Percentiles rank a stretch among this genome's conserved stretches.
phyloP scores from a whole-genome alignment of 2,888 invertebrate species.

The Nephrotoma guestfalica region DNA sequence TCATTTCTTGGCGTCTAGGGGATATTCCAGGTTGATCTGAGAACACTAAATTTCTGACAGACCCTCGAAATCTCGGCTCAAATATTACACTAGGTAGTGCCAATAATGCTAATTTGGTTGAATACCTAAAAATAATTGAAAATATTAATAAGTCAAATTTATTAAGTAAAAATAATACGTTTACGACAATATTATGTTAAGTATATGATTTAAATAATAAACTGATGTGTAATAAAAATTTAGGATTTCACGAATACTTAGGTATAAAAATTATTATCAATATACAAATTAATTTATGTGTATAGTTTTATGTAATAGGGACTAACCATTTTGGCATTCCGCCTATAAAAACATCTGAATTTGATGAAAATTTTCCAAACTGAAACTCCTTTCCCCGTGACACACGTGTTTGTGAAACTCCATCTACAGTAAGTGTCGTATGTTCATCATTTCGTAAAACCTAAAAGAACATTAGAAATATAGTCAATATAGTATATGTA shows the following conservation, averaged over 20 bases:
- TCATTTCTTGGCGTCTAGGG: constrained; percentile 70
- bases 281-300: too few species aligned
- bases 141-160: not conserved
- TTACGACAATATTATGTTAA: too few species aligned
- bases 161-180: not conserved
- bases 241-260: too few species aligned
- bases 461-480: constrained; percentile 18
- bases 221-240: too few species aligned
- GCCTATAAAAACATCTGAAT: constrained; percentile 92
- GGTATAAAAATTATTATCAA: too few species aligned
- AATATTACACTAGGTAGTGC: constrained; percentile 85
- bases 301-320: too few species aligned
- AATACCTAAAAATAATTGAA: constrained; percentile 40
- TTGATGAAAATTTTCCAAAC: constrained; percentile 73
- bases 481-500: too few species aligned
- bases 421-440: constrained; percentile 76
- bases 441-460: constrained; percentile 65
- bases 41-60: constrained; percentile 82
- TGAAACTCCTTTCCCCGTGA: constrained; percentile 79
- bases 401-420: constrained; percentile 58
- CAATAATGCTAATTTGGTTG: constrained; percentile 68
- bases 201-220: too few species aligned
- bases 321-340: constrained; percentile 78
- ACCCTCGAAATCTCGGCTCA: constrained; percentile 82
- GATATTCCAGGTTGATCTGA: constrained; percentile 66